These are phyloP conservation scores for Cephus pygmeus DNA, from an alignment of 2,888 invertebrate species.

Conservation along the genomic window DNA sequence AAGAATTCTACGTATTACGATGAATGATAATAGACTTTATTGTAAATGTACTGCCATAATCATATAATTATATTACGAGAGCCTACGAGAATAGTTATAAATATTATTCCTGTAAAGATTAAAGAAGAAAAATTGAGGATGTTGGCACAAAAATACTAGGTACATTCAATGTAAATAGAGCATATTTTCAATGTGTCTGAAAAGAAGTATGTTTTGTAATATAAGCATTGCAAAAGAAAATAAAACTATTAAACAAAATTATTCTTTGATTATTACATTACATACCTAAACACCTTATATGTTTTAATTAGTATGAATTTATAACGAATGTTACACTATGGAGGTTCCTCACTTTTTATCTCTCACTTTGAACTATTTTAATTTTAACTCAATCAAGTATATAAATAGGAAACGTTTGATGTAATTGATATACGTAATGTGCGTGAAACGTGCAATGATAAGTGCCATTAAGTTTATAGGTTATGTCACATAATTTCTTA, in stretches of 20 bases:
- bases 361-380: neutral
- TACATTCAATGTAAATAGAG: slow-evolving; percentile 64
- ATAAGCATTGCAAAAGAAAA: slow-evolving; percentile 64
- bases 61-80: slow-evolving; percentile 55
- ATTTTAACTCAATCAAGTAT: neutral
- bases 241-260: slow-evolving; percentile 56
- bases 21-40: slow-evolving; percentile 56
- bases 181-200: slow-evolving; percentile 66
- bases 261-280: neutral
- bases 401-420: neutral
- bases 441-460: neutral
- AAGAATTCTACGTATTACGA: slow-evolving; percentile 14
- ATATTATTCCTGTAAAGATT: slow-evolving; percentile 63
- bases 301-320: neutral
- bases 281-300: too few relatives aligned
- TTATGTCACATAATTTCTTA: neutral
- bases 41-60: slow-evolving; percentile 67
- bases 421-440: neutral
- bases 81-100: slow-evolving; percentile 59
- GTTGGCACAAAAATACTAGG: slow-evolving; percentile 45
- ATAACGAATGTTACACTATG: neutral
- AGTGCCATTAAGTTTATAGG: neutral
- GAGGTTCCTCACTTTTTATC: neutral
- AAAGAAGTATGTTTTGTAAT: slow-evolving; percentile 66
- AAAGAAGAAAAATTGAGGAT: slow-evolving; percentile 29